Base-by-base conservation (phyloP, 53 echinoderm and acorn worm genomes). In the Mesocentrotus franciscanus region DNA sequence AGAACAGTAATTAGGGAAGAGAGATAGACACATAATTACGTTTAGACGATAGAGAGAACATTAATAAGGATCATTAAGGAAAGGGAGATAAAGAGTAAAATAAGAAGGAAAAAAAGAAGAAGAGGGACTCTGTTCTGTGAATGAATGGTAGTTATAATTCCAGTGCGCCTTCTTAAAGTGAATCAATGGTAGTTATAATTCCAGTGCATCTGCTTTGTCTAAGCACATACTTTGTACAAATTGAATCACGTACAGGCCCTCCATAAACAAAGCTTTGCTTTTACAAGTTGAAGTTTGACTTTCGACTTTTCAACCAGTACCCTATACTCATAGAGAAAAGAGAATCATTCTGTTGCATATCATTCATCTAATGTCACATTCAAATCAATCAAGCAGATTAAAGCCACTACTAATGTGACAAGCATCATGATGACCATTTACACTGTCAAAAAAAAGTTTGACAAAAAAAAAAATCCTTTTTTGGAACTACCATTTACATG, bases 301-400 rank as follows among this genome's bases (percentile, higher is more conserved):
- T 75, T 75, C 13, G 32, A 11, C 29, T 17, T 75, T 75, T 12
- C 75, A 11, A 29, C 39, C 20, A 20, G 83, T 39, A 83, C 75
- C 32, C 13, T 29, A 75, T 27, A 10, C 32, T 75, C 32, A 32
- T 30, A 32, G 72, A 36, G 36, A 78, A 35, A 78, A 56, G n/a
- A n/a, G 57, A 57, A 85, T 26, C 56, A 56, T 85, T 26, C 58
- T 57, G 1, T 9, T 26, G 56, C 85, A 24, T 85, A 85, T 85
- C 85, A 13, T 58, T 58, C 58, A 57, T 85, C 58, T 27, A 58
- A 85, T 27, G 85, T 85, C 27, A 49, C 56, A 56, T 57, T 85
- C 56, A 57, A 85, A 85, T 85, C 85, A 58, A 57, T 85, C 57
- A 57, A n/a, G 58, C 58, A 58, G 85, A 85, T 85, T 57, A 58